Evolutionary conservation across 2,888 invertebrate species (phyloP), one percentile per base, ranked within the genome.

Genomic region (Nephrotoma guestfalica): DNA sequence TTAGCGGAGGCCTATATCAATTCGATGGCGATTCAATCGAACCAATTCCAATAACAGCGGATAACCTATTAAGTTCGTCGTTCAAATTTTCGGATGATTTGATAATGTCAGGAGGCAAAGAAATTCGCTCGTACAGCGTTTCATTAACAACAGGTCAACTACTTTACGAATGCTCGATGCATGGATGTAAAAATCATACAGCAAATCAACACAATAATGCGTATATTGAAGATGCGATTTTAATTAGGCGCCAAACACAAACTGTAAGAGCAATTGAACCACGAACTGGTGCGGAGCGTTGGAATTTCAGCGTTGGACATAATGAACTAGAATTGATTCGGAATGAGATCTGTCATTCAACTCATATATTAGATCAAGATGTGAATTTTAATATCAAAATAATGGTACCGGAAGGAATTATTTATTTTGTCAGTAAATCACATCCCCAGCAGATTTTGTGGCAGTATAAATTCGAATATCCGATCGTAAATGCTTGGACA

Each of bases 241-340:
- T 99, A 15, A 92, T 99, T 86, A 94, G 96, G 88, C 93, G 97
- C 45, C 95, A 94, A 89, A 96, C 97, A 3, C 96, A 96, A 91
- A 97, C 96, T 6, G 96, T 99, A 13, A 93, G 98, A 86, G 98
- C 98, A 4, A 93, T 98, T 4, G 98, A 98, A 90, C 96, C 97
- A 0, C 93, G 95, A 86, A 94, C 95, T 9, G 98, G 99, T 2
- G 91, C 92, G 84, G 98, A 99, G 92, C 92, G 97, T 90, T 98
- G 98, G 98, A 98, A 98, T 92, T 98, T 98, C 91, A 98, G 97
- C 91, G 98, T 98, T 40, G 97, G 96, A 0, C 95, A 96, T 88
- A 97, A 98, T 91, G 96, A 97, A 88, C 90, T 98, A 86, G 94
- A 95, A 87, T 87, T 95, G 89, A 89, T 93, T 87, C 91, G 92